Base-by-base conservation (phyloP, 2,113 vertebrate genomes). In the Alosa alosa region DNA sequence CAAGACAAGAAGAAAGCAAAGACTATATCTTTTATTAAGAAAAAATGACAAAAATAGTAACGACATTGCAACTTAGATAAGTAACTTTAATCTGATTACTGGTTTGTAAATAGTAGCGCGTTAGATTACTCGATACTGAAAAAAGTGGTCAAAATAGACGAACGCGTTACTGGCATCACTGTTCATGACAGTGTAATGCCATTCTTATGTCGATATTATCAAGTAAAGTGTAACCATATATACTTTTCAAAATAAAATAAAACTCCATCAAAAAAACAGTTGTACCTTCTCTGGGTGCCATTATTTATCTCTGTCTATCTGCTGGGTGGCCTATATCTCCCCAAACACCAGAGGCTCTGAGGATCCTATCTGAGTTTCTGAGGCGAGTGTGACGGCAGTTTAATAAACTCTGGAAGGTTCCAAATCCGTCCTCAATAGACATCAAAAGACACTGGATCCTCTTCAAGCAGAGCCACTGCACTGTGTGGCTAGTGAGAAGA, bases 381-480 rank as follows among this genome's bases (percentile, higher is more conserved):
- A 39, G 31, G 72, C 31, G 31, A 78, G 31, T 15, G 72, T 78
- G 36, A 39, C 31, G 15, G 17, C 36, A 39, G 25, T 36, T 78
- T 78, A 78, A 39, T 78, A 78, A 78, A 78, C 25, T 78, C 72
- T 78, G 72, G 31, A 78, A 78, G 72, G 72, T 36, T 78, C 25
- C 72, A 78, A 36, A 78, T 78, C 72, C 15, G 72, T 78, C 72
- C 72, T 78, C 11, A 78, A 78, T 36, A 78, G 72, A 78, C 72
- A 36, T 78, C 72, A 78, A 78, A 78, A 78, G 72, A 78, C 72
- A 78, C 72, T 41, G 72, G 72, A 78, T 78, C 72, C 72, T 78
- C 31, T 78, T 78, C 72, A 78, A 36, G 72, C 72, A 78, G 36
- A 78, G 72, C 3, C 72, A 39, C 2, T 15, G 31, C 72, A 78